A percentile compares a stretch with the other conserved stretches of the same genome.
Conservation (phyloP, 64 coral and sea anemone genomes). For the Trachythela sp. region DNA sequence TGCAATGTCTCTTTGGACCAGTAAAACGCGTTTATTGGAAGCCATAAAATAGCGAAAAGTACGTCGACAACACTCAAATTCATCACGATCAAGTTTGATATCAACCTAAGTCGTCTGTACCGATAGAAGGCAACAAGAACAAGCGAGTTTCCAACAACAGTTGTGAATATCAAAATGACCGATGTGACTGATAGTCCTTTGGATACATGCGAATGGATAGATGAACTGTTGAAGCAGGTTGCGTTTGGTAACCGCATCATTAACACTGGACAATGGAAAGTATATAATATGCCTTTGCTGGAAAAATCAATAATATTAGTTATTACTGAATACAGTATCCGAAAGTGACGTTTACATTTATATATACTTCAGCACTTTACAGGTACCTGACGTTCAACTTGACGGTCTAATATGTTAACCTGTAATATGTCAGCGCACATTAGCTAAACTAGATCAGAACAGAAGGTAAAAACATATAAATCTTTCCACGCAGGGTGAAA, state of each 20-base stretch:
- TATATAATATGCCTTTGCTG: neutral
- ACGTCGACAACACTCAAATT: neutral
- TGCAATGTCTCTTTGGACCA: conserved; percentile 3
- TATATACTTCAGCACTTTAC: neutral
- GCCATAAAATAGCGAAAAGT: neutral
- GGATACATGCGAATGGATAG: too few species aligned
- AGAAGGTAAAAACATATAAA: too few species aligned
- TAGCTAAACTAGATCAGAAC: too few species aligned
- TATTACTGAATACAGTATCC: neutral
- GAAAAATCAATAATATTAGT: neutral
- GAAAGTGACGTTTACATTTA: neutral
- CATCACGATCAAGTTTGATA: neutral
- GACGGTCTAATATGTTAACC: neutral
- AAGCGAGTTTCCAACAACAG: conserved; percentile 47
- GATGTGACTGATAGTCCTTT: too few species aligned
- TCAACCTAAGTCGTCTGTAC: neutral
- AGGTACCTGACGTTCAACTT: neutral
- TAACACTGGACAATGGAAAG: too few species aligned
- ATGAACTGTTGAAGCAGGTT: too few species aligned
- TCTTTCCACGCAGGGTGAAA: too few species aligned
- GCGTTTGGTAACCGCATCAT: too few species aligned
- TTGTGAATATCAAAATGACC: too few species aligned
- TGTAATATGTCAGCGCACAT: too few species aligned
- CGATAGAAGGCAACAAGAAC: conserved; percentile 67
- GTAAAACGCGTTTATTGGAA: neutral